A percentile compares a stretch with the other conserved stretches of the same genome.
Conservation (phyloP, 2,797 vertebrate genomes). For the Sebastes hubbsi region DNA sequence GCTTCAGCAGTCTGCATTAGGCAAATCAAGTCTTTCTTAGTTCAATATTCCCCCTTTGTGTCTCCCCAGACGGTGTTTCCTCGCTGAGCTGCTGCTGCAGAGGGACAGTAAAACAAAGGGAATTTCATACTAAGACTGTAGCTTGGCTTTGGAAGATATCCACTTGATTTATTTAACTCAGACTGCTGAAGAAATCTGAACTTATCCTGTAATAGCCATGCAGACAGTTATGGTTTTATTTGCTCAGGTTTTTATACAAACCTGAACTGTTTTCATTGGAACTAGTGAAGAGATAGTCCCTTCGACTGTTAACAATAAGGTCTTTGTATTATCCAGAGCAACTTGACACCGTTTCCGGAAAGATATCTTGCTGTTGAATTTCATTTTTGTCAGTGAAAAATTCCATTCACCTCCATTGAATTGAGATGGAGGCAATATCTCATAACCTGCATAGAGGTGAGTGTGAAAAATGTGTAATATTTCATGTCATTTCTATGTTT, state of each 20-base stretch:
- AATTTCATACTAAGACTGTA: not conserved
- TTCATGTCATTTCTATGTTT: not conserved
- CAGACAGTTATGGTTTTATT: slow-evolving; percentile 2
- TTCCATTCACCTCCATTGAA: not conserved
- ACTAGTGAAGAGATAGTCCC: not conserved
- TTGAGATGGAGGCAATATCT: not conserved
- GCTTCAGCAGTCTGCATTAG: not conserved
- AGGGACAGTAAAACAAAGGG: slow-evolving; percentile 9
- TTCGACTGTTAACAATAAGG: not conserved
- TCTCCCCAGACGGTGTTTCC: slow-evolving; percentile 12
- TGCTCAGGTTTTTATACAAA: not conserved
- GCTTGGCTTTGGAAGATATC: not conserved
- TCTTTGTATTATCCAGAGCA: not conserved
- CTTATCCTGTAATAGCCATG: not conserved
- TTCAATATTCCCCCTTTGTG: slow-evolving; percentile 8
- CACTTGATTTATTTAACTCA: not conserved
- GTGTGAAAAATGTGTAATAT: slow-evolving; percentile 1
- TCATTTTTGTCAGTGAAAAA: not conserved
- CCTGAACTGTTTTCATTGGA: not conserved
- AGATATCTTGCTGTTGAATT: not conserved
- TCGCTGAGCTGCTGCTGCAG: not conserved
- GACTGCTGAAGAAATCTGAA: not conserved
- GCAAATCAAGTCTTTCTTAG: slow-evolving; percentile 17
- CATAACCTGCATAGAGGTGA: not conserved
- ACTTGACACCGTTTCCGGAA: not conserved